These are phyloP conservation scores for Dasypus novemcinctus DNA, from an alignment of 2,113 vertebrate species.

Conservation along the genomic window DNA sequence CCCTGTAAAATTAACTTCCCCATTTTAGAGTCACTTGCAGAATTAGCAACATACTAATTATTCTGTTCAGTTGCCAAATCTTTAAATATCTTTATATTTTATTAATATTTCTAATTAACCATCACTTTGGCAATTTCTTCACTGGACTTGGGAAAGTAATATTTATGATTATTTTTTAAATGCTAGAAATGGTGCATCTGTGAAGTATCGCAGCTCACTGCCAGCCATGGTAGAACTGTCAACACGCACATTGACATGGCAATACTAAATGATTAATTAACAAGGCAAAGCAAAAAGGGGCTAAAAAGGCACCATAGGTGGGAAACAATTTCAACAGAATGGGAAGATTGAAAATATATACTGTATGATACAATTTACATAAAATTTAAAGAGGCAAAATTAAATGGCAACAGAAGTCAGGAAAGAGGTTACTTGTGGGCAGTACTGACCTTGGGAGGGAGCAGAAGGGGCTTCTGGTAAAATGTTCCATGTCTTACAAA, in stretches of 20 bases:
- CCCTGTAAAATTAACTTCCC: slow-evolving; percentile 64
- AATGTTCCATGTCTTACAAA: neutral
- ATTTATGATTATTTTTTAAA: slow-evolving; percentile 10
- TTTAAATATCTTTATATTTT: slow-evolving; percentile 69
- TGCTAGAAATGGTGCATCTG: neutral
- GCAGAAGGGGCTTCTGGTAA: neutral
- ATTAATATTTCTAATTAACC: slow-evolving; percentile 75
- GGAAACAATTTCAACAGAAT: neutral
- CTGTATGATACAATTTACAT: neutral
- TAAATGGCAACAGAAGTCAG: neutral
- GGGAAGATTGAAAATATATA: neutral
- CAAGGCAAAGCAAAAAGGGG: neutral
- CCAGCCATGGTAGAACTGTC: neutral
- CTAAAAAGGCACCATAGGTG: neutral
- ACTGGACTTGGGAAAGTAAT: neutral
- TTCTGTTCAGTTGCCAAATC: slow-evolving; percentile 54
- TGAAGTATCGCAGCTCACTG: neutral
- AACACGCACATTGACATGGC: neutral
- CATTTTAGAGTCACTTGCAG: slow-evolving; percentile 70
- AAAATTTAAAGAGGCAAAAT: neutral
- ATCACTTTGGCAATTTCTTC: slow-evolving; percentile 50
- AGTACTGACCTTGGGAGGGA: neutral
- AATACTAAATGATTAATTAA: neutral
- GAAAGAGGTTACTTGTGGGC: neutral
- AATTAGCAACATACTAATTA: slow-evolving; percentile 68